Evolutionary conservation across 2,888 invertebrate genomes (phyloP), one percentile per base, ranked within the genome.

Genomic region (Glaucopsyche alexis): DNA sequence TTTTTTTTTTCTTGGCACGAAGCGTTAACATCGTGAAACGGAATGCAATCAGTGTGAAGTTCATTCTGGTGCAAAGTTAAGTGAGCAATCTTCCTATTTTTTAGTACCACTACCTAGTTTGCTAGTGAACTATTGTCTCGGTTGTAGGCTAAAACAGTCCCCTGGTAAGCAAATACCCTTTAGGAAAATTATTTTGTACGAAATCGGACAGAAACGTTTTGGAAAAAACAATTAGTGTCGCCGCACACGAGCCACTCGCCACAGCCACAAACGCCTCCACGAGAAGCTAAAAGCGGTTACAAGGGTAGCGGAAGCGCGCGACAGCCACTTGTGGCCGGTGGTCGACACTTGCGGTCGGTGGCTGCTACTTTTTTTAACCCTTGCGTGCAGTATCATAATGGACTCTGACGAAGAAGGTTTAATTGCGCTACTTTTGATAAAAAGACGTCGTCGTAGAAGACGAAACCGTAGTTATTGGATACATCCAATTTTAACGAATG

Each of bases 331-430:
- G 77, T 77, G 75, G 77, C 76, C 77, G 76, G 73, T 76, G 75
- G 74, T 75, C 72, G 77, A 71, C 76, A 78, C 78, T 77, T 78
- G 55, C 42, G 42, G 52, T 71, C 71, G 71, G 71, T 77, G 75
- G 77, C 75, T 76, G 52, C 71, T 71, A 71, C 71, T 42, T 70
- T 50, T 29, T 71, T 71, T 67, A 67, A 45, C 67, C 45, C 67
- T 9, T 14, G 71, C 40, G n/a, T 40, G 71, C 71, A 71, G 71
- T 71, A 55, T 71, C 71, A 71, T 71, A 71, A 79, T 78, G 78
- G 77, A 80, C 77, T 80, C 80, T 13, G 78, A 80, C 78, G 77
- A 79, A 77, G 77, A 79, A 80, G 78, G 79, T 79, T 78, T 79
- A 76, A 75, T 78, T 77, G 76, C 77, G 79, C 79, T 79, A 65